Evolutionary conservation across 2,888 invertebrate genomes (phyloP), one percentile per base, ranked within the genome.

Genomic region (Microctonus aethiopoides): DNA sequence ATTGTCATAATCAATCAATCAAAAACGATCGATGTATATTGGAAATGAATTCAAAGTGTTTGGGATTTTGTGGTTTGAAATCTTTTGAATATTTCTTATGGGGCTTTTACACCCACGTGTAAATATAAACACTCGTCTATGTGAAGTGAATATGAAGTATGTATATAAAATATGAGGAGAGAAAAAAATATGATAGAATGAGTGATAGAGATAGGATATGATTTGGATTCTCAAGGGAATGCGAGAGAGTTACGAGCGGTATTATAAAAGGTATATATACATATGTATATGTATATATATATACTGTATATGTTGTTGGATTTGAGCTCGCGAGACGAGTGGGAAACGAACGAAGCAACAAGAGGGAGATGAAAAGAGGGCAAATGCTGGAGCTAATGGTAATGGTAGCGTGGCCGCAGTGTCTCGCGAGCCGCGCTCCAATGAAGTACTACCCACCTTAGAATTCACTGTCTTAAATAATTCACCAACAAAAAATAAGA

Each of bases 371-470:
- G 73, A 73, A 75, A 75, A 73, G 72, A 82, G 83, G 82, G 81
- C 80, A 79, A 79, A 79, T 68, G 65, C 71, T 74, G 72, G 77
- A 80, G 81, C 82, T 84, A 81, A 84, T 82, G 84, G 81, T 79
- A 83, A 83, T 83, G 82, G 84, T 83, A 83, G 78, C 80, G 75
- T 81, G 82, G 76, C 46, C 46, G 46, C 84, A 85, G 86, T 85
- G 81, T 82, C 82, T 82, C 83, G 78, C 83, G 83, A 79, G 79
- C 83, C 79, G 81, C 79, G 82, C 81, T 80, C 78, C 79, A 77
- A 76, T 80, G 74, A 81, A 81, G 82, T 81, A 78, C 79, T 71
- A 75, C 62, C 62, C 67, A 56, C 62, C 59, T 46, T 9, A 16
- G 16, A 20, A 46, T n/a, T n/a, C 16, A 16, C 16, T 7, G 5